Percentiles rank a stretch among this genome's conserved stretches.
Conservation (phyloP, 2,888 invertebrate species). For the Cactoblastis cactorum region DNA sequence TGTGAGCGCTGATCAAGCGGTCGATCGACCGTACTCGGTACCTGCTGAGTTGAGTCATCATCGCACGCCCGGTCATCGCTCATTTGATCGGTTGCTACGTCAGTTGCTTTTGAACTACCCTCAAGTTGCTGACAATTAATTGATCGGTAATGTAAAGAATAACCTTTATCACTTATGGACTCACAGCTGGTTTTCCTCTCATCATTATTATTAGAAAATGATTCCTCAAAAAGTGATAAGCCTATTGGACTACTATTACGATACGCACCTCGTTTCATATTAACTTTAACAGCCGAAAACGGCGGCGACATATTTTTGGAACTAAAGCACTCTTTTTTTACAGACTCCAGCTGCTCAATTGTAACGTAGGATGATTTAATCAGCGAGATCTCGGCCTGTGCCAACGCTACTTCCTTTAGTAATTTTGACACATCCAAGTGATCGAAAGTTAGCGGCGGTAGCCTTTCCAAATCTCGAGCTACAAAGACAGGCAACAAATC, state of each 20-base stretch:
- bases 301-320: slow-evolving; percentile 8
- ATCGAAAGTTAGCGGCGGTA: slow-evolving; percentile 15
- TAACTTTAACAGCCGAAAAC: slow-evolving; percentile 12
- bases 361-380: neutral
- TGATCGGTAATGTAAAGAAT: neutral
- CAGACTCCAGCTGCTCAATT: neutral
- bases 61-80: neutral
- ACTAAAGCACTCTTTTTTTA: neutral
- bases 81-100: neutral
- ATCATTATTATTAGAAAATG: neutral
- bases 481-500: slow-evolving; percentile 15
- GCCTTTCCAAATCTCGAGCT: slow-evolving; percentile 13
- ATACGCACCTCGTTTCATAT: slow-evolving; percentile 18
- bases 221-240: slow-evolving; percentile 9
- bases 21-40: too few relatives aligned
- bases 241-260: slow-evolving; percentile 17
- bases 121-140: neutral
- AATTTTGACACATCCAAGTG: slow-evolving; percentile 14
- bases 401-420: neutral
- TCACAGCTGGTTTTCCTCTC: neutral
- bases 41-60: slow-evolving; percentile 3
- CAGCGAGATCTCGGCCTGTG: neutral
- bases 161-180: neutral
- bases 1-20: too few relatives aligned
- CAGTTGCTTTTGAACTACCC: neutral